Evolutionary conservation across 2,888 invertebrate genomes (phyloP).

Genomic region (Chrysodeixis includens): DNA sequence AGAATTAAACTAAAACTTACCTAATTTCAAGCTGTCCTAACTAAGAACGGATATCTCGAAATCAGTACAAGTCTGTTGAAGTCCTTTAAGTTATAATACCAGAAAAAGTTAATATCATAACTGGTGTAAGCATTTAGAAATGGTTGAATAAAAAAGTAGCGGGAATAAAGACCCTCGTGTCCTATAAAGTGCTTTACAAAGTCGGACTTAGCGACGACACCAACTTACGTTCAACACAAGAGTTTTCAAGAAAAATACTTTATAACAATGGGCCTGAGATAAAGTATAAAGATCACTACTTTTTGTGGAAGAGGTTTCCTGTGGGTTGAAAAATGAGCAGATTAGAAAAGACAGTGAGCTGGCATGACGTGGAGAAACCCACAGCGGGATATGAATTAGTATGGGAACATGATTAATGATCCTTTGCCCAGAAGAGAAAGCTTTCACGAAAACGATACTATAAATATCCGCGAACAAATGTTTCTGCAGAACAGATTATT

Average conservation of each 20-base stretch:
- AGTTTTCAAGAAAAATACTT: slow-evolving; percentile 17
- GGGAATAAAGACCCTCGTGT: slow-evolving; percentile 4
- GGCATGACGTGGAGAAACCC: slow-evolving; percentile 41
- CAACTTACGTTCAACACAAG: slow-evolving; percentile 8
- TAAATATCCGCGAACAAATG: slow-evolving; percentile 31
- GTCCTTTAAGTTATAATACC: no score
- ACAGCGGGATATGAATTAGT: slow-evolving; percentile 50
- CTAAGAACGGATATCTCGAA: no score
- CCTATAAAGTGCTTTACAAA: slow-evolving; percentile 13
- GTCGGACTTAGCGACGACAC: not conserved
- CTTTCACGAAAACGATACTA: slow-evolving; percentile 32
- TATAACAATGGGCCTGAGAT: slow-evolving; percentile 25
- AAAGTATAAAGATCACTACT: slow-evolving; percentile 39
- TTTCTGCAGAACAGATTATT: slow-evolving; percentile 8
- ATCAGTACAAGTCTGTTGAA: no score
- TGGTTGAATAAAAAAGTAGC: slow-evolving; percentile 20
- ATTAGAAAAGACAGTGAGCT: slow-evolving; percentile 38
- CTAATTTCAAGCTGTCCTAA: not conserved
- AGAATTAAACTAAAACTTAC: not conserved
- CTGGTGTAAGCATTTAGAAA: slow-evolving; percentile 3
- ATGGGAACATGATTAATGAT: slow-evolving; percentile 53
- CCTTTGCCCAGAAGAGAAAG: slow-evolving; percentile 31
- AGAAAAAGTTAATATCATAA: not conserved
- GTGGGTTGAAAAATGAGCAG: slow-evolving; percentile 41
- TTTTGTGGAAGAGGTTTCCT: slow-evolving; percentile 22